Evolutionary conservation across 2,113 vertebrate species (phyloP), one percentile per base, ranked within the genome.

Genomic region (Anguilla japonica): DNA sequence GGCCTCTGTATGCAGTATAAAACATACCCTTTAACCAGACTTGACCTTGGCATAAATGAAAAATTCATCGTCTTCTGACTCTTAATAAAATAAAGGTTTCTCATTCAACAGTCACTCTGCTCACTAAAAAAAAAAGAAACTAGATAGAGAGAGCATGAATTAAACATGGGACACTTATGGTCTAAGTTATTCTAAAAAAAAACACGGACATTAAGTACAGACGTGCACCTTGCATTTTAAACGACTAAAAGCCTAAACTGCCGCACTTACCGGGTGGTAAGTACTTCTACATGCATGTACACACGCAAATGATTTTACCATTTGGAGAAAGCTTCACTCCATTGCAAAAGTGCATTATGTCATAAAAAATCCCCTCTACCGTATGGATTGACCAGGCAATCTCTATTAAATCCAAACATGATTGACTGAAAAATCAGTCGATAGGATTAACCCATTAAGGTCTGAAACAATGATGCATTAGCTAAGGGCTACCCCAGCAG

Each of bases 281-380:
- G 60, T 63, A 63, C 3, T 63, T 63, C 26, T 63, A 63, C 60
- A 63, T 63, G 60, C 8, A 8, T 63, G 22, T 63, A 20, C 60
- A 26, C 60, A 63, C 60, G 3, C 60, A 26, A 63, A 63, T 63
- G 18, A 63, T 60, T 60, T 60, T 60, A 3, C 56, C 56, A 60
- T 20, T 63, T 63, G 9, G 6, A 63, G 60, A 63, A 63, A 86
- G 85, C 81, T 81, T 86, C 82, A 80, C 85, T 89, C 75, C 86
- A 5, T 89, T 82, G 80, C 89, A 90, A 46, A 34, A 63, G 39
- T 63, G 22, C 60, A 63, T 63, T 63, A 63, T 63, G 2, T 63
- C 60, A 63, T 63, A 63, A 63, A 63, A 63, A 63, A 26, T 26
- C 60, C 18, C 60, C 18, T 63, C 22, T 63, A 63, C 60, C 20